Conservation (phyloP, 2,113 vertebrate genomes). For the Charina bottae region DNA sequence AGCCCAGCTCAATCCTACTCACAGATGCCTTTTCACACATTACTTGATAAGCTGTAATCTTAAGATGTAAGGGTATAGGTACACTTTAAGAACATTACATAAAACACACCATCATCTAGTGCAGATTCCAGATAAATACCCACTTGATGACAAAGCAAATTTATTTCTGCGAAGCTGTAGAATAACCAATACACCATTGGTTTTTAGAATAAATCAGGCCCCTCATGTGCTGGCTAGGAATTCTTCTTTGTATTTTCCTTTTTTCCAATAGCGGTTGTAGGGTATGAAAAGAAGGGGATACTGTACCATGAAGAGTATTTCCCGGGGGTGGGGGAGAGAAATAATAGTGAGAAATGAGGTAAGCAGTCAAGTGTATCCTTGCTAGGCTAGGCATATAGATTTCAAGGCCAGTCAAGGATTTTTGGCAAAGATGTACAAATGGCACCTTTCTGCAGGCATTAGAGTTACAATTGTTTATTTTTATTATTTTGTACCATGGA, state of each 20-base stretch:
- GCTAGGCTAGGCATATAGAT: not conserved
- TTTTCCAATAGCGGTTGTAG: not conserved
- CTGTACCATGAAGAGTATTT: not conserved
- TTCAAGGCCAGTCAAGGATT: not conserved
- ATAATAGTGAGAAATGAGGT: not conserved
- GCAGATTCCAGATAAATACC: not conserved
- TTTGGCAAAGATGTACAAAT: not conserved
- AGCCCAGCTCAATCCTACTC: not conserved
- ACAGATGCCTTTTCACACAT: not conserved
- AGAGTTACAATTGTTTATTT: not conserved
- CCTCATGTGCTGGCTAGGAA: not conserved
- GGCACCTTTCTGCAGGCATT: not conserved
- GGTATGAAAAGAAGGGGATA: not conserved
- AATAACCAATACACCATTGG: no score
- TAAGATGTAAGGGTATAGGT: not conserved
- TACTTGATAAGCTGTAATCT: not conserved
- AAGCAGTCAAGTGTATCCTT: not conserved
- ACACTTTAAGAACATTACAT: not conserved
- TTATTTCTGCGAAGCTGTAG: not conserved
- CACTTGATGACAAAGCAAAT: not conserved
- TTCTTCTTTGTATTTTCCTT: not conserved
- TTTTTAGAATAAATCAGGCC: not conserved
- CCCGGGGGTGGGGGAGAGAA: not conserved
- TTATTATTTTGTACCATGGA: not conserved
- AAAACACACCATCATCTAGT: not conserved